These are phyloP conservation scores for Vombatus ursinus DNA, from an alignment of 2,113 vertebrate species.

Conservation along the genomic window DNA sequence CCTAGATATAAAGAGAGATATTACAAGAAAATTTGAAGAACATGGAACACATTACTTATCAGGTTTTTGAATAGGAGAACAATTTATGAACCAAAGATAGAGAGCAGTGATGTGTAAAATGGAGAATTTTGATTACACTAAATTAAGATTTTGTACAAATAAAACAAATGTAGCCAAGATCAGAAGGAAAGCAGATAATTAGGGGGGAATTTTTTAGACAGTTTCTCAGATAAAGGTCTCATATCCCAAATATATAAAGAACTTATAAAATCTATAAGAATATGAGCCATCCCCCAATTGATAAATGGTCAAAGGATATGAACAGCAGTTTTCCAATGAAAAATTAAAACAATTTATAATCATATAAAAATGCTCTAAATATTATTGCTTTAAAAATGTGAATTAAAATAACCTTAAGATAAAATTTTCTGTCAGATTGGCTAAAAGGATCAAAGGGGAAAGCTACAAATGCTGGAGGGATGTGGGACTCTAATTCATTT, in stretches of 20 bases:
- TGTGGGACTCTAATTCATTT: neutral
- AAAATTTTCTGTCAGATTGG: neutral
- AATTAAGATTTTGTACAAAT: neutral
- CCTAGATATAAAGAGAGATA: neutral
- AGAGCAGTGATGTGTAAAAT: neutral
- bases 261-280: neutral
- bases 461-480: neutral
- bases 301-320: neutral
- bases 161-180: neutral
- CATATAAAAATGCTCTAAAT: neutral
- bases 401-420: neutral
- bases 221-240: neutral
- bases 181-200: neutral
- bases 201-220: neutral
- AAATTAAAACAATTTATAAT: neutral
- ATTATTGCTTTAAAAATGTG: neutral
- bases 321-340: neutral
- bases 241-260: neutral
- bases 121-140: neutral
- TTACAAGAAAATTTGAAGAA: neutral
- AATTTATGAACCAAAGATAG: neutral
- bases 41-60: neutral
- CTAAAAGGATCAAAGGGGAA: neutral
- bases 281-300: neutral
- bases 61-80: neutral